Conservation (phyloP, 1,140 invertebrate genomes). For the Lutraria rhynchaena region DNA sequence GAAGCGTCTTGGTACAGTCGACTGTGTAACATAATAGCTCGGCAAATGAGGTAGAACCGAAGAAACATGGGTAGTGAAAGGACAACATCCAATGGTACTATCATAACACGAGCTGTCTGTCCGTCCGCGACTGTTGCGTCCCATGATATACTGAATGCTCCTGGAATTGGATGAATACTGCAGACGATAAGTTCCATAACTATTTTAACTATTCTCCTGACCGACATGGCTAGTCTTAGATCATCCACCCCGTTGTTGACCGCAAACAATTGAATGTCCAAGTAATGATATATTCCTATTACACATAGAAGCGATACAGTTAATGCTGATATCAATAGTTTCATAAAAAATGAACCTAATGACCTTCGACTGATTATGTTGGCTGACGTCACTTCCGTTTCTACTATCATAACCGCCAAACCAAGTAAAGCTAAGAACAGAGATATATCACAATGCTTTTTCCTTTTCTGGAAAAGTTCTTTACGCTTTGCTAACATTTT, state of each 20-base stretch:
- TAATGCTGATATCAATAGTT: slow-evolving; percentile 73
- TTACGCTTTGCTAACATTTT: slow-evolving; percentile 76
- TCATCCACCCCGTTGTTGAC: slow-evolving; percentile 80
- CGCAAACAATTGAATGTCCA: slow-evolving; percentile 77
- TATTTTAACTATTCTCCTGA: slow-evolving; percentile 67
- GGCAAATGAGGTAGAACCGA: slow-evolving; percentile 77
- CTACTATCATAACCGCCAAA: slow-evolving; percentile 78
- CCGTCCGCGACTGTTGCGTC: slow-evolving; percentile 62
- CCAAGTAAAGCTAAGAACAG: slow-evolving; percentile 74
- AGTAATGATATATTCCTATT: slow-evolving; percentile 75
- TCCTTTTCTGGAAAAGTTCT: slow-evolving; percentile 73
- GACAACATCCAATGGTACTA: slow-evolving; percentile 75
- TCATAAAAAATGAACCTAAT: slow-evolving; percentile 71
- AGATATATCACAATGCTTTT: slow-evolving; percentile 72
- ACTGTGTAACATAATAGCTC: slow-evolving; percentile 79
- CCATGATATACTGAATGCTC: slow-evolving; percentile 65
- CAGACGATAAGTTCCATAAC: slow-evolving; percentile 78
- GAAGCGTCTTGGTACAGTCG: slow-evolving; percentile 80
- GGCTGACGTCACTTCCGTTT: slow-evolving; percentile 74
- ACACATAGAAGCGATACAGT: slow-evolving; percentile 76
- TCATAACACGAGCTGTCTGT: slow-evolving; percentile 34
- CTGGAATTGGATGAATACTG: slow-evolving; percentile 80
- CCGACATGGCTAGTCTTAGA: slow-evolving; percentile 76
- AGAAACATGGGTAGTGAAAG: slow-evolving; percentile 81
- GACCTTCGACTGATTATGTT: slow-evolving; percentile 59